phyloP scores from a whole-genome alignment of 1,140 invertebrate species.

The Papilio aristodemus region DNA sequence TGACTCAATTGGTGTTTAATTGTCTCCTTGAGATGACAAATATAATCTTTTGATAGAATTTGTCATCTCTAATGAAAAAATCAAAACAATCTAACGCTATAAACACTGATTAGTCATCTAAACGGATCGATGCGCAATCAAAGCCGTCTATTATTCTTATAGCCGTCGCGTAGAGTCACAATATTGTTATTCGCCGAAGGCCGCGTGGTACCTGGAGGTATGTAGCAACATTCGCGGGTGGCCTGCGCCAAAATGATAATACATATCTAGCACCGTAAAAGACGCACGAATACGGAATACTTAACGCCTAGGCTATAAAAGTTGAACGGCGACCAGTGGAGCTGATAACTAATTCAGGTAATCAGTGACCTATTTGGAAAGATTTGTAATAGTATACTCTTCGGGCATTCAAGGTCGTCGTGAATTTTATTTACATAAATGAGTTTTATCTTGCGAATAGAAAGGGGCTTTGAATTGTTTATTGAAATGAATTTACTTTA shows the following conservation, averaged over 20 bases:
- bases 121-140: constrained; percentile 55
- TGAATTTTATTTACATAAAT: constrained; percentile 7
- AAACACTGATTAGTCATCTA: constrained; percentile 37
- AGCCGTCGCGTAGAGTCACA: constrained; percentile 43
- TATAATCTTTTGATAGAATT: no score
- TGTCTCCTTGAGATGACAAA: no score
- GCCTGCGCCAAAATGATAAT: constrained; percentile 46
- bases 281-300: constrained; percentile 55
- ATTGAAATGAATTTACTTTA: no score
- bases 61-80: no score
- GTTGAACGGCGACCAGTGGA: constrained; percentile 35
- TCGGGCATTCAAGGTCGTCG: constrained; percentile 2
- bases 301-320: constrained; percentile 40
- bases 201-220: constrained; percentile 48
- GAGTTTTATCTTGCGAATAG: background rate
- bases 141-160: constrained; percentile 50
- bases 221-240: constrained; percentile 58
- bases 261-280: constrained; percentile 50
- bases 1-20: background rate
- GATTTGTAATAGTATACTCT: background rate
- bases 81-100: constrained; percentile 3
- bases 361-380: constrained; percentile 26
- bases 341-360: constrained; percentile 27
- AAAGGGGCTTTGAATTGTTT: no score
- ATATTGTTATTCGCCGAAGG: constrained; percentile 64